Conservation (phyloP, 2,113 vertebrate species). For the Menura novaehollandiae region DNA sequence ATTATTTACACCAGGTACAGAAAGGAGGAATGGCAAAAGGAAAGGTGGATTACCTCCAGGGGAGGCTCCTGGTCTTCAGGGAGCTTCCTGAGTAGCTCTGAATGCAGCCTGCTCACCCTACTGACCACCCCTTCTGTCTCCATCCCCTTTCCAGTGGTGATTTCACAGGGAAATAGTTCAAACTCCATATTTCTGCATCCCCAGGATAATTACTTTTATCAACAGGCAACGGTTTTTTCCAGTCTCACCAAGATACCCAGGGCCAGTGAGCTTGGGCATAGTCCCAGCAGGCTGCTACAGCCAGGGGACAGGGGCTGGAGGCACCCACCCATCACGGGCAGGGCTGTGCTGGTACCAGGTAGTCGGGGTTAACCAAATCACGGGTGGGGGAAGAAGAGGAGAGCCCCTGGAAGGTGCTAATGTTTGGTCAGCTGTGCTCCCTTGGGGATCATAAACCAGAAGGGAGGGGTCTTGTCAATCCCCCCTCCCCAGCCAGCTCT, state of each 20-base stretch:
- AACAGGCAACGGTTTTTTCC: background rate
- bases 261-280: accelerated
- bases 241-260: background rate
- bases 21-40: background rate
- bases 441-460: background rate
- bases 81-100: background rate
- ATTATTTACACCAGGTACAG: background rate
- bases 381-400: background rate
- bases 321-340: accelerated
- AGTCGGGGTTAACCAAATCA: background rate
- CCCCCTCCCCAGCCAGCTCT: background rate
- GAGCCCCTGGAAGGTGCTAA: background rate
- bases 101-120: background rate
- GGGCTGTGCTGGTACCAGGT: background rate
- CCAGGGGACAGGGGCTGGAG: background rate
- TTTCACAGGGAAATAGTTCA: background rate
- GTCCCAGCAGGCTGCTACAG: background rate
- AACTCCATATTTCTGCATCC: background rate
- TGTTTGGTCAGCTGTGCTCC: background rate
- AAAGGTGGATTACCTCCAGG: background rate
- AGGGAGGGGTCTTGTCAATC: background rate
- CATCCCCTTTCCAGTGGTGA: background rate
- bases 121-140: background rate
- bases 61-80: background rate
- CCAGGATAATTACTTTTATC: background rate